Conservation (phyloP, 2,888 invertebrate species). For the Tachina lurida region DNA sequence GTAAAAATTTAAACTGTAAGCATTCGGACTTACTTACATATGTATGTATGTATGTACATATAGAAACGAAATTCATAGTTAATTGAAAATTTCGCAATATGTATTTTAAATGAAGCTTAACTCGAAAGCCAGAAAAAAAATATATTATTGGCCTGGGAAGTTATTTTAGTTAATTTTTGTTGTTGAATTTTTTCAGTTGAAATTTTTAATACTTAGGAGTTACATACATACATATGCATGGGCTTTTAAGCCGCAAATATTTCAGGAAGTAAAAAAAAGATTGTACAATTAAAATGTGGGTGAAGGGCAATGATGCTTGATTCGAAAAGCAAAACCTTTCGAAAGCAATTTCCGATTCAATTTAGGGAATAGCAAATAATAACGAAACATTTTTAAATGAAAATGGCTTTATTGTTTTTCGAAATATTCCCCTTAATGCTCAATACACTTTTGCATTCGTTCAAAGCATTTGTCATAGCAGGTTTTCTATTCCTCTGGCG, state of each 20-base stretch:
- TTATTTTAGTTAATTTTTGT: not conserved
- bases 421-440: no score
- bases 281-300: not conserved
- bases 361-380: no score
- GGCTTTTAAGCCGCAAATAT: not conserved
- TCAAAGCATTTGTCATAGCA: no score
- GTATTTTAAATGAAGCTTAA: constrained; percentile 25
- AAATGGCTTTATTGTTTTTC: no score
- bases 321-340: no score
- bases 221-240: not conserved
- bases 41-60: constrained; percentile 5
- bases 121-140: not conserved
- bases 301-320: no score
- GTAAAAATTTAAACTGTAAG: constrained; percentile 44
- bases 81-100: constrained; percentile 60
- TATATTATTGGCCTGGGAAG: constrained; percentile 31
- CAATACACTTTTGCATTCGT: no score
- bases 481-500: no score
- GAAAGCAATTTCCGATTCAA: no score
- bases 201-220: not conserved
- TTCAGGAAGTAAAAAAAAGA: not conserved
- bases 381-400: no score
- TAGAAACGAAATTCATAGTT: constrained; percentile 27
- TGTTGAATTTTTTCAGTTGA: constrained; percentile 8
- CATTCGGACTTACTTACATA: constrained; percentile 7